A percentile compares a stretch with the other conserved stretches of the same genome.
These are phyloP conservation scores for Pocillopora grandis DNA, from an alignment of 92 coral and sea anemone genomes.

Conservation along the genomic window DNA sequence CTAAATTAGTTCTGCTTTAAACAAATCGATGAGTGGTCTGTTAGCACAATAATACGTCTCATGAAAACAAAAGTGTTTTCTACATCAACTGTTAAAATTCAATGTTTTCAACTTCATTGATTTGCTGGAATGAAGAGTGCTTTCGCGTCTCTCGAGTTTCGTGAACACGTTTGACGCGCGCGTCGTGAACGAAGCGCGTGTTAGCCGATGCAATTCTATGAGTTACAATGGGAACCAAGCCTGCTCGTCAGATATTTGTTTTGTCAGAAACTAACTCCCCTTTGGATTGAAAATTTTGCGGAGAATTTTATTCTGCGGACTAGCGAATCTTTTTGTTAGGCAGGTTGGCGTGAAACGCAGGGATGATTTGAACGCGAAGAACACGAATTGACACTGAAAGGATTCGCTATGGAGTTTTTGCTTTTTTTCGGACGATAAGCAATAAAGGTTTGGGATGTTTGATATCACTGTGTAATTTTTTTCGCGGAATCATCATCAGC, in stretches of 20 bases:
- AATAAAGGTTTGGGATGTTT: too few relatives aligned
- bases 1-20: not conserved
- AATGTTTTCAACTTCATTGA: not conserved
- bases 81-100: not conserved
- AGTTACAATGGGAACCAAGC: not conserved
- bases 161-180: constrained; percentile 4
- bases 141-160: not conserved
- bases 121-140: constrained; percentile 6
- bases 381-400: too few relatives aligned
- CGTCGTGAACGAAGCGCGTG: not conserved
- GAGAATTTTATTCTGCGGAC: too few relatives aligned
- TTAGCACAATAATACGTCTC: not conserved
- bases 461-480: too few relatives aligned
- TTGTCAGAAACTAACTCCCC: too few relatives aligned
- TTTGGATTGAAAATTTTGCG: too few relatives aligned
- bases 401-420: too few relatives aligned
- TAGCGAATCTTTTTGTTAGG: too few relatives aligned
- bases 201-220: not conserved
- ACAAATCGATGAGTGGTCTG: not conserved
- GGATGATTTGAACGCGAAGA: too few relatives aligned
- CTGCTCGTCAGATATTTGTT: not conserved
- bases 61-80: constrained; percentile 17
- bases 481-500: too few relatives aligned
- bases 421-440: too few relatives aligned
- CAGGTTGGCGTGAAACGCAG: too few relatives aligned